These are phyloP conservation scores for Strigamia crassipes DNA, from an alignment of 2,888 invertebrate species.

Conservation along the genomic window DNA sequence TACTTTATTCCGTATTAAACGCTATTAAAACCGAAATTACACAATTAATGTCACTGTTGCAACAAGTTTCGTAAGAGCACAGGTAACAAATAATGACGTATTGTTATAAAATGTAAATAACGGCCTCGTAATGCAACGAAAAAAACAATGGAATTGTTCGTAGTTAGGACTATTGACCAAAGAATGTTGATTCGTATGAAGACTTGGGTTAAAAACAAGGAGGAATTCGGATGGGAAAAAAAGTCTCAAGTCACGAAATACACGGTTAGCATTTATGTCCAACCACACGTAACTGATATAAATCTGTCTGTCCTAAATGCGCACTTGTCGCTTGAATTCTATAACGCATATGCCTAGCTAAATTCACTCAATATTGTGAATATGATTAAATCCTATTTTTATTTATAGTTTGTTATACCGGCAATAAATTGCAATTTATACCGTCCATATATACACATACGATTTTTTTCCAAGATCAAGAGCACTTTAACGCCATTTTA, in stretches of 20 bases:
- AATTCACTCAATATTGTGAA: neutral
- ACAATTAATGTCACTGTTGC: neutral
- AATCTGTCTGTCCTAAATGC: neutral
- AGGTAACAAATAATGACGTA: neutral
- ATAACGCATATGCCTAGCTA: neutral
- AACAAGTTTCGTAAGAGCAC: neutral
- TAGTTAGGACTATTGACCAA: constrained; percentile 5
- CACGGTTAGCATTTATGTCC: constrained; percentile 16
- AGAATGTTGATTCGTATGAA: neutral
- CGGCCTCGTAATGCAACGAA: neutral
- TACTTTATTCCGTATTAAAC: neutral
- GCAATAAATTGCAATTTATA: neutral
- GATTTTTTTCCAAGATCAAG: neutral
- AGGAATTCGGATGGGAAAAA: constrained; percentile 2
- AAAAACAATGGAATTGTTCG: neutral
- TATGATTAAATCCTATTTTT: neutral
- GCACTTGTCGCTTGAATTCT: neutral
- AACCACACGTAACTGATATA: constrained; percentile 21
- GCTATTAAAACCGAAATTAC: neutral
- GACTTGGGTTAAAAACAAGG: constrained; percentile 1
- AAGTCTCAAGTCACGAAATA: constrained; percentile 16
- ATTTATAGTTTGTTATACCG: neutral
- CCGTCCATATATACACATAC: too few species aligned
- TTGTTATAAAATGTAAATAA: constrained; percentile 6
- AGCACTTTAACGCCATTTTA: neutral